phyloP scores from a whole-genome alignment of 2,888 invertebrate genomes.

The Coenonympha arcania region DNA sequence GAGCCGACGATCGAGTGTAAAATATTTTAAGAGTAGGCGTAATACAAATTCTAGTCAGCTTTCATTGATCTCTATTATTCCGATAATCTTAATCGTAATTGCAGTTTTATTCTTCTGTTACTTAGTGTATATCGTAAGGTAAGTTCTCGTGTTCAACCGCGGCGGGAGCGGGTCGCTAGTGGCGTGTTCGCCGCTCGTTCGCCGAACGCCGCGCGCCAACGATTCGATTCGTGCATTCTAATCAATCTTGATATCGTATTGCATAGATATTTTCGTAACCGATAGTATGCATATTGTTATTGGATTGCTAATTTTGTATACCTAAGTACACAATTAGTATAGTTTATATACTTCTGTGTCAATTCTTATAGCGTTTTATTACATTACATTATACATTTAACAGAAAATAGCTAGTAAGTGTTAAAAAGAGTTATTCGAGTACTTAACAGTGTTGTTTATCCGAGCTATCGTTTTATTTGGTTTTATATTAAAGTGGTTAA shows the following conservation, averaged over 20 bases:
- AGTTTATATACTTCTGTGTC: conserved; percentile 77
- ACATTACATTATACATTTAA: conserved; percentile 46
- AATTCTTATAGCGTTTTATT: conserved; percentile 75
- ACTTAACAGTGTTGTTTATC: conserved; percentile 58
- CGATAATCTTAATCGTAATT: conserved; percentile 56
- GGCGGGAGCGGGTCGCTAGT: conserved; percentile 23
- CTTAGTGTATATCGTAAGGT: conserved; percentile 45
- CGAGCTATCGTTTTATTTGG: conserved; percentile 48
- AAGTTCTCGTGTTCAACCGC: conserved; percentile 55
- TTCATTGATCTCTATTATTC: conserved; percentile 69
- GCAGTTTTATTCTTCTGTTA: conserved; percentile 56
- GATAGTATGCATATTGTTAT: conserved; percentile 70
- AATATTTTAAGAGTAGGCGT: conserved; percentile 59
- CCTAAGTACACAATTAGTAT: conserved; percentile 72
- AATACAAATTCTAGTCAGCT: conserved; percentile 71
- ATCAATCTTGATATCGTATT: conserved; percentile 55
- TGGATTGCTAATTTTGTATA: conserved; percentile 72
- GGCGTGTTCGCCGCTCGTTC: neutral
- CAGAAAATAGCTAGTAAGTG: conserved; percentile 73
- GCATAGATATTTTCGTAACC: conserved; percentile 70
- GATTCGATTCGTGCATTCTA: conserved; percentile 35
- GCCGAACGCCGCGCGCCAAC: conserved; percentile 21
- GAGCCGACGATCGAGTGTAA: conserved; percentile 36
- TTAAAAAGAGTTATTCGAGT: conserved; percentile 64
- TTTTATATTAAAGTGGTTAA: conserved; percentile 11